phyloP scores from a whole-genome alignment of 2,797 vertebrate species.

The Clarias fuscus region DNA sequence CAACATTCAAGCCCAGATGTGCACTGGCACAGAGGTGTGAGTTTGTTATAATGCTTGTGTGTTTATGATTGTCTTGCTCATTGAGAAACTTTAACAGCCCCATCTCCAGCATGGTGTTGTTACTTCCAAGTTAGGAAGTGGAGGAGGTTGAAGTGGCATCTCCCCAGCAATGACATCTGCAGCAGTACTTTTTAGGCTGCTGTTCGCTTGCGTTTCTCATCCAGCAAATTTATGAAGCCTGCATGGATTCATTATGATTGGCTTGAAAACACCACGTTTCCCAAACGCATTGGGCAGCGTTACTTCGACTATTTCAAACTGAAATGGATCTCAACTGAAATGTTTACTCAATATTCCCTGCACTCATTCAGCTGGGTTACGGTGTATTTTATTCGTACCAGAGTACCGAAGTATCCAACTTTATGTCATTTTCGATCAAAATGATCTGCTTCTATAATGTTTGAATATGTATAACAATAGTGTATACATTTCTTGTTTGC shows the following conservation, averaged over 20 bases:
- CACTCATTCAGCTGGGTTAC: conserved; percentile 16
- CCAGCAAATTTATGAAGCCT: conserved; percentile 51
- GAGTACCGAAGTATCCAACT: conserved; percentile 9
- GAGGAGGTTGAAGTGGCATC: conserved; percentile 48
- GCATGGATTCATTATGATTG: conserved; percentile 46
- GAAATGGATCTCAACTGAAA: conserved; percentile 36
- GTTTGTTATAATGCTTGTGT: conserved; percentile 17
- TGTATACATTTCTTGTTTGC: neutral
- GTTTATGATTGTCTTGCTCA: conserved; percentile 35
- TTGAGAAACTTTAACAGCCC: conserved; percentile 39
- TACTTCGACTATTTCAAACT: conserved; percentile 42
- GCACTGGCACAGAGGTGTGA: conserved; percentile 49
- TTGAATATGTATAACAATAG: neutral
- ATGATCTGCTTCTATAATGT: neutral
- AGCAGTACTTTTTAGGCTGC: conserved; percentile 35
- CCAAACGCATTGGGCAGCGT: conserved; percentile 48
- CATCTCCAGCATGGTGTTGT: conserved; percentile 40
- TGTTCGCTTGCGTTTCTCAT: conserved; percentile 45
- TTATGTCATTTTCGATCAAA: conserved; percentile 15
- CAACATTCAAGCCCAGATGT: conserved; percentile 65
- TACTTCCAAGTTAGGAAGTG: conserved; percentile 68
- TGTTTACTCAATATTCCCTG: conserved; percentile 34
- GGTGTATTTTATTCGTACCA: conserved; percentile 18
- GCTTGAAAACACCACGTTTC: conserved; percentile 53
- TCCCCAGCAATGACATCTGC: conserved; percentile 54